Percentiles rank a stretch among this genome's conserved stretches.
Evolutionary conservation across 2,113 vertebrate genomes (phyloP).

Genomic region (Psittacara wagleri): DNA sequence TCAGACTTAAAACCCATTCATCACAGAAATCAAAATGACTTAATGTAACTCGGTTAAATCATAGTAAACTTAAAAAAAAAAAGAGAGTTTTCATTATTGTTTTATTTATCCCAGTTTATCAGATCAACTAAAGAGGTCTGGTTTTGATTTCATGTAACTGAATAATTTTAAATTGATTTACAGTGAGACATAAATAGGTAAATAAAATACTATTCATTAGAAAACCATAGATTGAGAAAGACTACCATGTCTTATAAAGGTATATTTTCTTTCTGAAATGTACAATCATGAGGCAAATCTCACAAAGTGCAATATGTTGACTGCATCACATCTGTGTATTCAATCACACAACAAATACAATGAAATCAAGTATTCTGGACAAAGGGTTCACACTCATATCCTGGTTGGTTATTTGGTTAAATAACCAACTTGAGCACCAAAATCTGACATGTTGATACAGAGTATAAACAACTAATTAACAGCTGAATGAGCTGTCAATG

Average conservation of each 20-base stretch:
- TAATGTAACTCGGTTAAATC: neutral
- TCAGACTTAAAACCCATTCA: neutral
- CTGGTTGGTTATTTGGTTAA: neutral
- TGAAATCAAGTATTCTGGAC: neutral
- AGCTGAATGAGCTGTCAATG: rapidly evolving
- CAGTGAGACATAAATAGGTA: neutral
- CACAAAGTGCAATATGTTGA: rapidly evolving
- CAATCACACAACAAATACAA: neutral
- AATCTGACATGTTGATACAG: neutral
- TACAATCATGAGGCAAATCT: neutral
- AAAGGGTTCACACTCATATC: rapidly evolving
- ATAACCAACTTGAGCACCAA: rapidly evolving
- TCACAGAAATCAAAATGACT: neutral
- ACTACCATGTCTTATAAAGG: rapidly evolving
- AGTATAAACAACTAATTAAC: neutral
- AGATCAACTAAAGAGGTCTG: neutral
- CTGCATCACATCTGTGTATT: neutral
- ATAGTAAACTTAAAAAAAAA: neutral
- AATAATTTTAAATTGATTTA: neutral
- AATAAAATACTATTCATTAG: neutral
- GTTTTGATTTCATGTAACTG: neutral
- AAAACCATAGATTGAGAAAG: neutral
- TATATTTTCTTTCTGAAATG: neutral
- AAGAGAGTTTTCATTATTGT: neutral
- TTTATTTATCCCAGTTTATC: neutral